Evolutionary conservation across 2,888 invertebrate genomes (phyloP).

Genomic region (Mystacides longicornis): DNA sequence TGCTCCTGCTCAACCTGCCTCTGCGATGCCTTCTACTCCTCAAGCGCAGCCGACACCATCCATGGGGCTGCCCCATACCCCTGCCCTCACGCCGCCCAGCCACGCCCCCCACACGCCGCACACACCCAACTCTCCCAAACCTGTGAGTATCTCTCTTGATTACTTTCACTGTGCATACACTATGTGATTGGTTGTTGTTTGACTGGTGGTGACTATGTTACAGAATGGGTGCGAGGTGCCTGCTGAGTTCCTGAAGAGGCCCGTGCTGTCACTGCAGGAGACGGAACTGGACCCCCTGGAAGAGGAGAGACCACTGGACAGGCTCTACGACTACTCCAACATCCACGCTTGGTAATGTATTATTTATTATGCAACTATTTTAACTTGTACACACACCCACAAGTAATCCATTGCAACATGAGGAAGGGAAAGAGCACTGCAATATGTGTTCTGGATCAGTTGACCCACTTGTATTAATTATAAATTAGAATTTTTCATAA

Average conservation of each 20-base stretch:
- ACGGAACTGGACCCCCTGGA: slow-evolving; percentile 72
- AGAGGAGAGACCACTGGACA: slow-evolving; percentile 70
- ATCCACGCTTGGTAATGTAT: slow-evolving; percentile 80
- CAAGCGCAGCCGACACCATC: slow-evolving; percentile 30
- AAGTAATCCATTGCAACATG: too few species aligned
- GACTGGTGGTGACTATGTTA: slow-evolving; percentile 10
- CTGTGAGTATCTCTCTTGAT: neutral
- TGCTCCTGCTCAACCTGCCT: slow-evolving; percentile 30
- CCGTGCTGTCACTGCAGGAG: slow-evolving; percentile 68
- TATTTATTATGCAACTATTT: too few species aligned
- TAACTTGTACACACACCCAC: too few species aligned
- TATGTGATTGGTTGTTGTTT: too few species aligned
- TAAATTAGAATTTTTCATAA: too few species aligned
- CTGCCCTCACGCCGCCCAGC: slow-evolving; percentile 42
- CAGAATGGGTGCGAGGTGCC: slow-evolving; percentile 20
- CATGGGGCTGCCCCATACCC: slow-evolving; percentile 46
- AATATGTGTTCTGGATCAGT: too few species aligned
- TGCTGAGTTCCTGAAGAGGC: slow-evolving; percentile 56
- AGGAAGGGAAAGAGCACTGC: too few species aligned
- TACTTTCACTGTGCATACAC: neutral
- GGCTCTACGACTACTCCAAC: slow-evolving; percentile 84
- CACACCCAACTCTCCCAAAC: slow-evolving; percentile 30
- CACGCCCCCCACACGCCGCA: slow-evolving; percentile 39
- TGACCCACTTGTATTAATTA: too few species aligned
- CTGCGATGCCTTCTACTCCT: slow-evolving; percentile 22